phyloP scores from a whole-genome alignment of 2,888 invertebrate genomes.

The Anthrax anthrax region DNA sequence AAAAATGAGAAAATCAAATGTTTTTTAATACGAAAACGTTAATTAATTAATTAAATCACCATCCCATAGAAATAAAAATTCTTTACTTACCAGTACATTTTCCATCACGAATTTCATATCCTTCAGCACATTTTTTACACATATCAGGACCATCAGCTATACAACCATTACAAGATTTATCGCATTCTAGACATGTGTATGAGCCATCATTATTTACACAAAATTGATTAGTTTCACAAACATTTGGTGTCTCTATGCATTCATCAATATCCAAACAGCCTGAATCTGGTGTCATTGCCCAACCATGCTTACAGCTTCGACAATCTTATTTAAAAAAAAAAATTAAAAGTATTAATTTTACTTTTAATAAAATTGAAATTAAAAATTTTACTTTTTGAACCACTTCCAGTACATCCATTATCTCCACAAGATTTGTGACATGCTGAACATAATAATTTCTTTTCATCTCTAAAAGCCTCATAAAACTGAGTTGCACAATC shows the following conservation, averaged over 20 bases:
- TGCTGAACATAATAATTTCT: slow-evolving; percentile 55
- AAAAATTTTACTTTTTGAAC: slow-evolving; percentile 42
- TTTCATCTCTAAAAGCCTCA: slow-evolving; percentile 56
- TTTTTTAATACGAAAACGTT: too few species aligned
- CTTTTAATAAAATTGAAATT: slow-evolving; percentile 33
- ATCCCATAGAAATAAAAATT: too few species aligned
- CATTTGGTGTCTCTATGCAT: slow-evolving; percentile 44
- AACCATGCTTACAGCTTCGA: slow-evolving; percentile 49
- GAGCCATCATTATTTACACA: slow-evolving; percentile 83
- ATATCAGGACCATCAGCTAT: slow-evolving; percentile 83
- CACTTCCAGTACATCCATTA: slow-evolving; percentile 54
- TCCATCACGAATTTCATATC: slow-evolving; percentile 55
- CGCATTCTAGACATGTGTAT: slow-evolving; percentile 62
- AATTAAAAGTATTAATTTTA: slow-evolving; percentile 4
- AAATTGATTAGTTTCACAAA: slow-evolving; percentile 54
- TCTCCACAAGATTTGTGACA: slow-evolving; percentile 67
- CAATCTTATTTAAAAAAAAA: slow-evolving; percentile 25
- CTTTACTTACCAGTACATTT: slow-evolving; percentile 52
- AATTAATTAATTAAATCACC: too few species aligned
- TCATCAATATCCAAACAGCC: slow-evolving; percentile 82
- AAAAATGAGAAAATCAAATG: too few species aligned
- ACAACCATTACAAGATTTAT: slow-evolving; percentile 70
- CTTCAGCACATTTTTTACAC: slow-evolving; percentile 67
- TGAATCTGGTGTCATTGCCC: slow-evolving; percentile 52
- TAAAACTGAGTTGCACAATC: slow-evolving; percentile 63